Evolutionary conservation across 1,140 invertebrate species (phyloP), one percentile per base, ranked within the genome.

Genomic region (Holotrichia oblita): DNA sequence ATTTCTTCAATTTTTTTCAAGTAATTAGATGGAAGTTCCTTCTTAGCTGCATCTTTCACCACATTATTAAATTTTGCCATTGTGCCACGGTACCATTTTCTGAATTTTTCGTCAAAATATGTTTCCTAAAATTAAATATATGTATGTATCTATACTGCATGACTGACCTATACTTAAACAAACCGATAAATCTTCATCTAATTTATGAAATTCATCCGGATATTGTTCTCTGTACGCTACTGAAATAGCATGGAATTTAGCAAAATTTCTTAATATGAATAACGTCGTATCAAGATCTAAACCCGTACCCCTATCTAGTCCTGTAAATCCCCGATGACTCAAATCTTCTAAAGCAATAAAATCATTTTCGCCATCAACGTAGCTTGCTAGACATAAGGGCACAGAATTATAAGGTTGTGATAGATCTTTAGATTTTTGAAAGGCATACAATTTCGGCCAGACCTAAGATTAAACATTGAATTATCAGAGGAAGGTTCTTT

Each of bases 291-390:
- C 81, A 8, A 87, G 84, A 81, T 90, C 88, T 12, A 92, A 85
- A 2, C 87, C 90, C 80, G 87, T 0, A 69, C 90, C 88, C 72
- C 91, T 85, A 2, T 87, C 82, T 6, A 89, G 84, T 40, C 86
- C 82, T 40, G 82, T 82, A 84, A 89, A 94, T 44, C 90, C 89
- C 17, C 89, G 81, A 44, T 87, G 80, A 17, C 87, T 87, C 0
- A 91, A 88, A 85, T 94, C 92, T 87, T 93, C 90, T 6, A 94
- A 80, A 24, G 89, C 90, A 9, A 94, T 85, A 55, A 91, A 93
- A 84, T 93, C 93, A 83, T 93, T 90, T 44, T 86, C 78, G 0
- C 92, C 93, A 85, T 94, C 92, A 9, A 84, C 85, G 24, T 89
- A 80, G 2, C 88, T 85, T 0, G 89, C 85, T 76, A 91, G 87